Evolutionary conservation across 2,113 vertebrate species (phyloP).

Genomic region (Microcebus tavaratra): DNA sequence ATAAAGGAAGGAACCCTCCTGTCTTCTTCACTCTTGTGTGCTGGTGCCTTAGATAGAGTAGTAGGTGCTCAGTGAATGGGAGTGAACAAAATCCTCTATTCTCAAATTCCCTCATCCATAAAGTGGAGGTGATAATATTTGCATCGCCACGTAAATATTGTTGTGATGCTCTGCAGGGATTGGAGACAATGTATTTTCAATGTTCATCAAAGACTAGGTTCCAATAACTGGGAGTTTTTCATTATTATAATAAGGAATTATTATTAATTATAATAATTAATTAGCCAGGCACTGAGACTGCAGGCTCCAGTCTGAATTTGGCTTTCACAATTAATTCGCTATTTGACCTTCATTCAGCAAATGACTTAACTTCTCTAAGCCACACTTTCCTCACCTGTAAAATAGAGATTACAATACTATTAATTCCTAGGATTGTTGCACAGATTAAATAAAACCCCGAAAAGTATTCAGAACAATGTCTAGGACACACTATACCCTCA

Average conservation of each 20-base stretch:
- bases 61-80: not conserved
- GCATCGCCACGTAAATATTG: not conserved
- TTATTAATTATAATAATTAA: not conserved
- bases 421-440: not conserved
- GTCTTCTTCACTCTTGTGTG: not conserved
- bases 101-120: not conserved
- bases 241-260: not conserved
- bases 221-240: not conserved
- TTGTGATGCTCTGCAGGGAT: not conserved
- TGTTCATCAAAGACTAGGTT: not conserved
- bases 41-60: not conserved
- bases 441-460: not conserved
- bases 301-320: not conserved
- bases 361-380: not conserved
- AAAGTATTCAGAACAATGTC: not conserved
- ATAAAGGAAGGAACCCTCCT: not conserved
- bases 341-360: not conserved
- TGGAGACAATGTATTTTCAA: not conserved
- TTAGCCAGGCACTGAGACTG: not conserved
- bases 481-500: not conserved
- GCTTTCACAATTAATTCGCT: not conserved
- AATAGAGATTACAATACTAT: not conserved
- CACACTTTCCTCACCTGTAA: not conserved
- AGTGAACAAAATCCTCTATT: not conserved
- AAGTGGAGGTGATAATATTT: not conserved